Conservation (phyloP, 2,888 invertebrate genomes). For the Volucella inanis region DNA sequence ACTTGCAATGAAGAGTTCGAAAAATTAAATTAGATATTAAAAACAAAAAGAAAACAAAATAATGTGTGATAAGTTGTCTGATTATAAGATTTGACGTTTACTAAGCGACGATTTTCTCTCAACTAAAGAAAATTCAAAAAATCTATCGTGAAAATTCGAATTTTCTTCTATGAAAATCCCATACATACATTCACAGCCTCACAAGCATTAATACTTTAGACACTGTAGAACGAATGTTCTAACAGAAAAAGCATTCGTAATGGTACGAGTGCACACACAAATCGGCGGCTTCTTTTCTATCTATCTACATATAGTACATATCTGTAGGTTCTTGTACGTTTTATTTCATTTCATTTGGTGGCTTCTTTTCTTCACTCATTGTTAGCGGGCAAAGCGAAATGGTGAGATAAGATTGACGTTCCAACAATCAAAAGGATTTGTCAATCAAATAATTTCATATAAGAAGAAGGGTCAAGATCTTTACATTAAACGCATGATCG, state of each 20-base stretch:
- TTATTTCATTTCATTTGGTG: slow-evolving; percentile 25
- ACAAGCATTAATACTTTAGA: slow-evolving; percentile 63
- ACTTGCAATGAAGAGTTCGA: slow-evolving; percentile 51
- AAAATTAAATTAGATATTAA: slow-evolving; percentile 37
- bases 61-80: slow-evolving; percentile 40
- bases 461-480: neutral
- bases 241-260: slow-evolving; percentile 68
- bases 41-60: slow-evolving; percentile 52
- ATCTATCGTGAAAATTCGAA: slow-evolving; percentile 78
- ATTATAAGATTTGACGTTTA: slow-evolving; percentile 80
- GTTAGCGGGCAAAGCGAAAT: slow-evolving; percentile 24
- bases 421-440: slow-evolving; percentile 65
- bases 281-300: slow-evolving; percentile 44
- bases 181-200: slow-evolving; percentile 40
- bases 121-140: slow-evolving; percentile 82
- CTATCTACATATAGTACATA: slow-evolving; percentile 34
- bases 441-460: slow-evolving; percentile 12
- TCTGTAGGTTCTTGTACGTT: slow-evolving; percentile 29
- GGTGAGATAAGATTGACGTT: slow-evolving; percentile 64
- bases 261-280: slow-evolving; percentile 72
- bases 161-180: slow-evolving; percentile 69
- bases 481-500: slow-evolving; percentile 30
- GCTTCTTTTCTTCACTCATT: slow-evolving; percentile 43
- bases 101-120: slow-evolving; percentile 84
- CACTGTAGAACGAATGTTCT: slow-evolving; percentile 53